Evolutionary conservation across 1,140 invertebrate genomes (phyloP).

Genomic region (Berghia stephanieae): DNA sequence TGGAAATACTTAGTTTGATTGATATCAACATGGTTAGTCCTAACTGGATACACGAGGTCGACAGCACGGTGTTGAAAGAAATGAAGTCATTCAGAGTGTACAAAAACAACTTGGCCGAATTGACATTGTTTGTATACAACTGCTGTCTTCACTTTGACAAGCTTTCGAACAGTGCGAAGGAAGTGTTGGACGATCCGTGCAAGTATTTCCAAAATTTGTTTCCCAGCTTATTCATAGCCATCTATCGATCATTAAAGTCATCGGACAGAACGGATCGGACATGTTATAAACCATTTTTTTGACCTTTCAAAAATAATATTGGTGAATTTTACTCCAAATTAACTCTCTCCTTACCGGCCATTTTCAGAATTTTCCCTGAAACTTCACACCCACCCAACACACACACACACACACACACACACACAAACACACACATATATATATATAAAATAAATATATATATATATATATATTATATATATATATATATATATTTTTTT

Average conservation of each 20-base stretch:
- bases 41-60: slow-evolving; percentile 50
- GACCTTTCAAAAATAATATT: too few species aligned
- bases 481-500: too few species aligned
- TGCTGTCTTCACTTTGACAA: slow-evolving; percentile 58
- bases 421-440: too few species aligned
- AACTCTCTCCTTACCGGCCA: too few species aligned
- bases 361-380: too few species aligned
- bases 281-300: slow-evolving; percentile 59
- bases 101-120: slow-evolving; percentile 52
- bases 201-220: slow-evolving; percentile 54
- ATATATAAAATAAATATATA: too few species aligned
- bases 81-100: slow-evolving; percentile 56
- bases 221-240: slow-evolving; percentile 53
- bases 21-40: slow-evolving; percentile 35
- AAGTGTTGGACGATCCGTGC: slow-evolving; percentile 56
- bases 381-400: too few species aligned
- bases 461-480: too few species aligned
- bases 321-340: too few species aligned
- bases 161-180: slow-evolving; percentile 44
- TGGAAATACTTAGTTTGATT: slow-evolving; percentile 47
- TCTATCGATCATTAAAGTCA: slow-evolving; percentile 49
- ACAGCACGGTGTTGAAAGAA: slow-evolving; percentile 48
- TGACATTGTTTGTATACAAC: slow-evolving; percentile 59
- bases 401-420: too few species aligned
- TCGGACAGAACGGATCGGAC: slow-evolving; percentile 46